Conservation (phyloP, 2,113 vertebrate genomes). For the mouse (Mus musculus) region GRCm39 chr9:52000001-52000500, state of each 20-base stretch:
- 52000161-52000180: constrained; percentile 73
- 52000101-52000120: not conserved
- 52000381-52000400: not conserved
- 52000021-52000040: constrained; percentile 87
- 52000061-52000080: constrained; percentile 67
- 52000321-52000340: not conserved
- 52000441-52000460: constrained; percentile 4
- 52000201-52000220: constrained; percentile 73
- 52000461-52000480: constrained; percentile 47
- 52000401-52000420: not conserved
- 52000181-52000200: constrained; percentile 38
- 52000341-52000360: not conserved
- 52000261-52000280: constrained; percentile 53
- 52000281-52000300: constrained; percentile 11
- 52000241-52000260: constrained; percentile 54
- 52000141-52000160: not conserved
- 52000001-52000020: constrained; percentile 94
- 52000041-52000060: constrained; percentile 89
- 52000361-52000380: not conserved
- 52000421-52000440: constrained; percentile 17
- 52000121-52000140: constrained; percentile 34
- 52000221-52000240: constrained; percentile 54
- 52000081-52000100: constrained; percentile 19
- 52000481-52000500: constrained; percentile 49
- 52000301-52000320: constrained; percentile 37